Percentiles rank a stretch among this genome's conserved stretches.
phyloP scores from a whole-genome alignment of 2,888 invertebrate genomes.

The Metacarcinus magister region DNA sequence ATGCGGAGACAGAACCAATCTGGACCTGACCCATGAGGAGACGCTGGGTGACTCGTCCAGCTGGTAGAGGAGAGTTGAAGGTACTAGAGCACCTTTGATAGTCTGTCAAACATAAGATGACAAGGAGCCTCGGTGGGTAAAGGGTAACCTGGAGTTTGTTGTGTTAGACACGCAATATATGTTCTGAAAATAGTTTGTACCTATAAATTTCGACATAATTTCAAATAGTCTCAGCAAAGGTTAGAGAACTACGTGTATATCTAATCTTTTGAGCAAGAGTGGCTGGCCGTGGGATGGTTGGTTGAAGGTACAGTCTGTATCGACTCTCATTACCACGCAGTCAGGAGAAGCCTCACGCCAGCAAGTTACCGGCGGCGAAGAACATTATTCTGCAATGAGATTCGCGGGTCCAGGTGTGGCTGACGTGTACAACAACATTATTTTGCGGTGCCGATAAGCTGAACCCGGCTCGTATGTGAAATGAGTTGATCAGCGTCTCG shows the following conservation, averaged over 20 bases:
- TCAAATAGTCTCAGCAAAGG: not conserved
- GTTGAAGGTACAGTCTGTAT: not conserved
- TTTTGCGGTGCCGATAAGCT: slow-evolving; percentile 38
- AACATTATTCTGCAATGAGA: slow-evolving; percentile 41
- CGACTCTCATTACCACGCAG: slow-evolving; percentile 53
- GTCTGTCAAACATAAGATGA: not conserved
- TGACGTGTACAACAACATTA: slow-evolving; percentile 53
- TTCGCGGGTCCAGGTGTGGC: slow-evolving; percentile 37
- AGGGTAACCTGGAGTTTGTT: not conserved
- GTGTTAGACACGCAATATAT: not conserved
- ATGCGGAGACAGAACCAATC: slow-evolving; percentile 65
- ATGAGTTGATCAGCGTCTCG: slow-evolving; percentile 46
- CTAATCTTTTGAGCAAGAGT: not conserved
- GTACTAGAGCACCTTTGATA: not conserved
- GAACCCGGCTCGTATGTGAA: slow-evolving; percentile 17
- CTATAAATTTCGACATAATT: not conserved
- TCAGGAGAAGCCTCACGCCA: not conserved
- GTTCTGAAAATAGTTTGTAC: not conserved
- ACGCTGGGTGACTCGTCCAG: not conserved
- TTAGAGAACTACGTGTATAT: not conserved
- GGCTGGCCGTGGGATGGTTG: not conserved
- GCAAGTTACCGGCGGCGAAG: not conserved
- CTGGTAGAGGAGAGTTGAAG: not conserved
- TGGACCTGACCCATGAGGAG: slow-evolving; percentile 34
- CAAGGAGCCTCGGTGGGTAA: not conserved